Conservation (phyloP, 2,888 invertebrate genomes). For the Oligia fasciuncula region DNA sequence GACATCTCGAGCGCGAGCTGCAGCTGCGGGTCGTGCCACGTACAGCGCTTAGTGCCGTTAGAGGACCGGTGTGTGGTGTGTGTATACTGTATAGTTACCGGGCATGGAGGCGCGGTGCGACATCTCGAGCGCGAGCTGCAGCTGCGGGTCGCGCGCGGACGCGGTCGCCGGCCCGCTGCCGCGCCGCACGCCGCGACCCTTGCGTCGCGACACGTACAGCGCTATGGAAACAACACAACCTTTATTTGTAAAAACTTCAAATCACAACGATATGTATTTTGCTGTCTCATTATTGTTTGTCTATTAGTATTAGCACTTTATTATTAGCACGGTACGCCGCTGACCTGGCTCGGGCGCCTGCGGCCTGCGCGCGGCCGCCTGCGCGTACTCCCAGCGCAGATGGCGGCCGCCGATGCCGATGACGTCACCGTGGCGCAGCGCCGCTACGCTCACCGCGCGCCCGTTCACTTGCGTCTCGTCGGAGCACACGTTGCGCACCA, state of each 20-base stretch:
- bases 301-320: not conserved
- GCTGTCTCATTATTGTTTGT: not conserved
- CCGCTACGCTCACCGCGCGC: conserved; percentile 79
- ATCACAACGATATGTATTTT: too few relatives aligned
- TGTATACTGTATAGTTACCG: conserved; percentile 49
- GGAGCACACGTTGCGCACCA: conserved; percentile 83
- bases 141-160: conserved; percentile 52
- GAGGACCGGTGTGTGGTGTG: not conserved
- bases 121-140: conserved; percentile 72
- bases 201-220: conserved; percentile 45
- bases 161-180: conserved; percentile 45
- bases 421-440: conserved; percentile 83
- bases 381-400: conserved; percentile 86
- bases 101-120: conserved; percentile 76
- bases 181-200: conserved; percentile 21
- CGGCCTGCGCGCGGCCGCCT: conserved; percentile 53
- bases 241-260: not conserved
- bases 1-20: too few relatives aligned
- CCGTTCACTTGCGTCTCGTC: conserved; percentile 85
- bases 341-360: conserved; percentile 61
- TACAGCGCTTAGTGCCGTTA: not conserved
- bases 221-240: conserved; percentile 21
- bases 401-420: conserved; percentile 79
- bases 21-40: too few relatives aligned
- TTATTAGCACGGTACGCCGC: not conserved